phyloP scores from a whole-genome alignment of 2,113 vertebrate genomes.

The Gobio gobio region DNA sequence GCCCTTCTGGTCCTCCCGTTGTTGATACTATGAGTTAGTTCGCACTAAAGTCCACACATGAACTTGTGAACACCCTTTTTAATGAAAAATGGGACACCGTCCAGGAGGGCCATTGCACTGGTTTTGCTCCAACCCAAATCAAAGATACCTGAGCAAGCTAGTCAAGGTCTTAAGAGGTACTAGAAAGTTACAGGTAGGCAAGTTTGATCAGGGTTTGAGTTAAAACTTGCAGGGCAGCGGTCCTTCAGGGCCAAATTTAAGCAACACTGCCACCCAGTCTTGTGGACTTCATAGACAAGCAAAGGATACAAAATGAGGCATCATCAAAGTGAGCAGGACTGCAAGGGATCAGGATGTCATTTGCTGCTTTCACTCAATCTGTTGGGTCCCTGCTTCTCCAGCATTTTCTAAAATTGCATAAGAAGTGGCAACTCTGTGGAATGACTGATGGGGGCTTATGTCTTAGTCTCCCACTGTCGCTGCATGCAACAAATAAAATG shows the following conservation, averaged over 20 bases:
- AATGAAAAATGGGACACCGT: neutral
- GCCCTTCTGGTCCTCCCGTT: neutral
- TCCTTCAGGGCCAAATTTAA: neutral
- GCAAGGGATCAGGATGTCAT: neutral
- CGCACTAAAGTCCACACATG: neutral
- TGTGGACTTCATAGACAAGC: neutral
- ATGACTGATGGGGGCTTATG: constrained; percentile 39
- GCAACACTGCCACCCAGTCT: neutral
- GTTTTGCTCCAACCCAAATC: neutral
- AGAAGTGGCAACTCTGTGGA: neutral
- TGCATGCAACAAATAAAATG: constrained; percentile 45
- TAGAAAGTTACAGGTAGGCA: neutral
- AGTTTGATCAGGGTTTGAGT: neutral
- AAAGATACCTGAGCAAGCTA: neutral
- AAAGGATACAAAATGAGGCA: neutral
- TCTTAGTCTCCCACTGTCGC: constrained; percentile 6
- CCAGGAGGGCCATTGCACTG: neutral
- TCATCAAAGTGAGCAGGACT: neutral
- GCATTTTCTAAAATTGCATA: constrained; percentile 3
- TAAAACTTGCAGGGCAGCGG: neutral
- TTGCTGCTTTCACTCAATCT: neutral
- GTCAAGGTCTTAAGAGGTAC: neutral
- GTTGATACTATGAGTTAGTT: neutral
- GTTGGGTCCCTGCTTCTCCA: neutral
- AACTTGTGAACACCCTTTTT: neutral